Evolutionary conservation across 92 coral and sea anemone genomes (phyloP).

Genomic region (Epizoanthus fatuus): DNA sequence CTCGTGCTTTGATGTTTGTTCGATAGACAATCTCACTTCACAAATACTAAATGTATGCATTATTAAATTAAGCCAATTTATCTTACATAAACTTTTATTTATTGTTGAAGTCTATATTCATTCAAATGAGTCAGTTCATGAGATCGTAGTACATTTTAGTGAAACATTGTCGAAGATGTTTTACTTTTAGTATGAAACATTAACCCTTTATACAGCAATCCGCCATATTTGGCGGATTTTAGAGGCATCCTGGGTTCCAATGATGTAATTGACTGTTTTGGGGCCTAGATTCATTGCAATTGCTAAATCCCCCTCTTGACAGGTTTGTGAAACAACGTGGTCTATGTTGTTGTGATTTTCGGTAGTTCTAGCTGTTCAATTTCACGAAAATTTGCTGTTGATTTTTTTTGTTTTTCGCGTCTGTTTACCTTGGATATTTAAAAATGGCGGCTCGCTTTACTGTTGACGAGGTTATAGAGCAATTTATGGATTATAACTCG

Average conservation of each 20-base stretch:
- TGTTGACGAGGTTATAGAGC: conserved; percentile 20
- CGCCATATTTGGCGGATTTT: background rate
- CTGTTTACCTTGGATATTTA: conserved; percentile 21
- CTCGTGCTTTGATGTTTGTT: no score
- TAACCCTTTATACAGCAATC: background rate
- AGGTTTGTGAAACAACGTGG: background rate
- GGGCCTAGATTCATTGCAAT: background rate
- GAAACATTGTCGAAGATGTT: no score
- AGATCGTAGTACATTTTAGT: no score
- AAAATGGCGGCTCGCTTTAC: conserved; percentile 5
- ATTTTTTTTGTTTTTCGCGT: background rate
- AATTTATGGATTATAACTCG: background rate
- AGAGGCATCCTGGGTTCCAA: conserved; percentile 12
- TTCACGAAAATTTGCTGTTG: conserved; percentile 8
- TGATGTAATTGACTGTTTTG: conserved; percentile 17
- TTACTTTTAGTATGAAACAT: no score
- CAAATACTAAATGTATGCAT: no score
- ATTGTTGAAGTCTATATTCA: no score
- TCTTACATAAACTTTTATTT: no score
- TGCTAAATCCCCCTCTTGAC: no score
- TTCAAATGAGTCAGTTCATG: no score
- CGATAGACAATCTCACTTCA: no score
- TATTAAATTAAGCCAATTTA: no score
- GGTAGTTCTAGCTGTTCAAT: background rate
- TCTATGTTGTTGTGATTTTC: conserved; percentile 8